Percentiles rank a stretch among this genome's conserved stretches.
phyloP scores from a whole-genome alignment of 2,888 invertebrate species.

The Heliconius ethilla region DNA sequence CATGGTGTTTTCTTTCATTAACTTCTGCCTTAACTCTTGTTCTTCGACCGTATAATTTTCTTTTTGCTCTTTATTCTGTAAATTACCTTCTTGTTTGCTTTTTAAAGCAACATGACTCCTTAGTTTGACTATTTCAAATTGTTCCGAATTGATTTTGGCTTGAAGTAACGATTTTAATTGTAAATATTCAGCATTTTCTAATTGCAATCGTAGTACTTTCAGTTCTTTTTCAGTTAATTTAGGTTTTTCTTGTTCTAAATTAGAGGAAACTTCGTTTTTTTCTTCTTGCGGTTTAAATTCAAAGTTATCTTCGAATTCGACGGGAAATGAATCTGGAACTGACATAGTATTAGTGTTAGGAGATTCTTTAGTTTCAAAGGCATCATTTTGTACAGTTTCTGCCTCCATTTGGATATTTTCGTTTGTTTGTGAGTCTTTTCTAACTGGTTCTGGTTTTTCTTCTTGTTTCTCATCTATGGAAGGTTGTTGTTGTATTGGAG shows the following conservation, averaged over 20 bases:
- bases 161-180: conserved; percentile 86
- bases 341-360: conserved; percentile 47
- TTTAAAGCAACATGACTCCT: conserved; percentile 80
- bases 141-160: conserved; percentile 87
- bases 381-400: conserved; percentile 44
- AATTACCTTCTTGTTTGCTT: conserved; percentile 70
- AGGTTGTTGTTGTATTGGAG: conserved; percentile 51
- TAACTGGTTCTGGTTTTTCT: conserved; percentile 49
- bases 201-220: conserved; percentile 81
- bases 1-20: conserved; percentile 84
- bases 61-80: conserved; percentile 64
- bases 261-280: conserved; percentile 49
- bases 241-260: conserved; percentile 69
- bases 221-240: conserved; percentile 82
- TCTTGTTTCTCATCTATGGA: conserved; percentile 72
- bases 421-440: conserved; percentile 53
- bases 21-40: conserved; percentile 68
- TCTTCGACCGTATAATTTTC: conserved; percentile 68
- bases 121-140: conserved; percentile 86
- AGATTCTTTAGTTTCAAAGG: conserved; percentile 49
- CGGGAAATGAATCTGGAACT: conserved; percentile 60
- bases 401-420: conserved; percentile 36
- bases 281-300: conserved; percentile 59
- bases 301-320: conserved; percentile 65
- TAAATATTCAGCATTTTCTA: conserved; percentile 85